These are phyloP conservation scores for Danio aesculapii DNA, from an alignment of 2,797 vertebrate species.

Conservation along the genomic window DNA sequence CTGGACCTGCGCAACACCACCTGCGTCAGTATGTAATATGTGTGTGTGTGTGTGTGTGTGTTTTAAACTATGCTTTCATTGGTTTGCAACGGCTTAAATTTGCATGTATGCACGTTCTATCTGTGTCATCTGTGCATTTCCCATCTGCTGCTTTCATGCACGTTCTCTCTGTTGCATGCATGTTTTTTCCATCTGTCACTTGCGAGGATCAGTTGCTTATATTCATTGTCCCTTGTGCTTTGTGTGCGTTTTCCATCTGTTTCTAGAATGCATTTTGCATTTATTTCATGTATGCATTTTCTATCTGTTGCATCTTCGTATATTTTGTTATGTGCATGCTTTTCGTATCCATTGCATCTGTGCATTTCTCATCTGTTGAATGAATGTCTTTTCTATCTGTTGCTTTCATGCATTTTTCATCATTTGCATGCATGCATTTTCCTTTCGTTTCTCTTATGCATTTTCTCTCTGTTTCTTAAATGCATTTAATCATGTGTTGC, in stretches of 20 bases:
- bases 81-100: neutral
- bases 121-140: too few relatives aligned
- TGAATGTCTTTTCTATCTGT: neutral
- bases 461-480: too few relatives aligned
- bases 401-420: too few relatives aligned
- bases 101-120: too few relatives aligned
- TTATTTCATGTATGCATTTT: neutral
- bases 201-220: neutral
- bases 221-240: neutral
- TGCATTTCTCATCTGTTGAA: neutral
- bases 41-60: neutral
- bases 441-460: too few relatives aligned
- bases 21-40: conserved; percentile 76
- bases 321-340: neutral
- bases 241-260: neutral
- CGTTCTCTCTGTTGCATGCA: neutral
- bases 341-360: neutral
- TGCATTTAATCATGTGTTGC: too few relatives aligned
- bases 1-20: conserved; percentile 71
- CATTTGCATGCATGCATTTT: neutral
- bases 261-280: neutral
- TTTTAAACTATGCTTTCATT: neutral
- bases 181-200: neutral
- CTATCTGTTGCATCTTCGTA: neutral
- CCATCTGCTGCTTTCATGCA: too few relatives aligned